Percentiles rank a stretch among this genome's conserved stretches.
Conservation (phyloP, 2,888 invertebrate genomes). For the Drosophila nr. medialis region DNA sequence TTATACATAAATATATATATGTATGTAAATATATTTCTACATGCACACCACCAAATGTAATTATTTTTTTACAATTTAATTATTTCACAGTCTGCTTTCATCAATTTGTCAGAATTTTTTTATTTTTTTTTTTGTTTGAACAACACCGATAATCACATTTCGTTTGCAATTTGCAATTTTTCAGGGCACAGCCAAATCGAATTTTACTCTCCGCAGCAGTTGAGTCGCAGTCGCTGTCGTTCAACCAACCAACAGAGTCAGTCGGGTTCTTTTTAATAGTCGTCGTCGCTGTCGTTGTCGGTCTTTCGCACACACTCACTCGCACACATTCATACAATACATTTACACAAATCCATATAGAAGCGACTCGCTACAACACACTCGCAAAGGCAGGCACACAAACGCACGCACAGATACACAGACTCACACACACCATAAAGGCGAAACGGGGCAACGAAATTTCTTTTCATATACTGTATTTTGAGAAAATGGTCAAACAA, state of each 20-base stretch:
- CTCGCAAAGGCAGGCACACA: constrained; percentile 34
- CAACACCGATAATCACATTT: constrained; percentile 61
- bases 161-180: constrained; percentile 62
- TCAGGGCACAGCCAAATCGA: constrained; percentile 71
- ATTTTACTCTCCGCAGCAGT: constrained; percentile 64
- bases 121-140: neutral
- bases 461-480: constrained; percentile 57
- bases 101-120: constrained; percentile 45
- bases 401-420: constrained; percentile 28
- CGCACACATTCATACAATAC: constrained; percentile 9
- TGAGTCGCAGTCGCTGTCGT: constrained; percentile 36
- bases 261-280: constrained; percentile 74
- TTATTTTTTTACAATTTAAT: constrained; percentile 36
- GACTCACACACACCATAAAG: constrained; percentile 33
- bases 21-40: neutral
- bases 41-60: constrained; percentile 1
- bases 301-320: constrained; percentile 54
- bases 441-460: constrained; percentile 59
- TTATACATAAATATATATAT: constrained; percentile 15
- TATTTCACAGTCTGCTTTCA: constrained; percentile 36
- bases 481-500: constrained; percentile 28
- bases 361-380: constrained; percentile 26
- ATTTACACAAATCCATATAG: constrained; percentile 20
- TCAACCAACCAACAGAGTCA: constrained; percentile 53
- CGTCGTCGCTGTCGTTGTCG: constrained; percentile 53